phyloP scores from a whole-genome alignment of 2,888 invertebrate species.

The Lobophora halterata region DNA sequence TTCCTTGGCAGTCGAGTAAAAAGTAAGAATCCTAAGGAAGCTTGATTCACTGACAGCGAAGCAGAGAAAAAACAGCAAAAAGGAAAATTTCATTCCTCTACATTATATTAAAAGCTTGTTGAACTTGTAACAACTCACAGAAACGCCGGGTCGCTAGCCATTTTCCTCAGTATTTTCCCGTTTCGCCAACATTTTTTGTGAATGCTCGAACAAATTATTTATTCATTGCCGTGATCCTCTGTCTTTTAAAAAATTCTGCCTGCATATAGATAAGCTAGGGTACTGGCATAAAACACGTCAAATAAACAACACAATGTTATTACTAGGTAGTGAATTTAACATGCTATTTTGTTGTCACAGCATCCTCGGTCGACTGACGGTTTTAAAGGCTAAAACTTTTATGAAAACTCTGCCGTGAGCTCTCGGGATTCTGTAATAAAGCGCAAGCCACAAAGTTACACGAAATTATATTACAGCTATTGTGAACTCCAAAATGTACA shows the following conservation, averaged over 20 bases:
- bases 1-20: no score
- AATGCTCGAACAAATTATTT: conserved; percentile 30
- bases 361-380: conserved; percentile 40
- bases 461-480: conserved; percentile 49
- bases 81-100: conserved; percentile 10
- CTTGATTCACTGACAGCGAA: no score
- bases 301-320: conserved; percentile 49
- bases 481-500: conserved; percentile 36
- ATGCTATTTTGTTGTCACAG: conserved; percentile 51
- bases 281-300: conserved; percentile 44
- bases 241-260: conserved; percentile 28
- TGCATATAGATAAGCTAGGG: conserved; percentile 29
- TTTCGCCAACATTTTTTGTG: conserved; percentile 22
- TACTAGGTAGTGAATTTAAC: conserved; percentile 49
- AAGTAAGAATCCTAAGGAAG: no score
- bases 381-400: conserved; percentile 70
- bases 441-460: conserved; percentile 49
- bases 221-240: conserved; percentile 29
- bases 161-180: conserved; percentile 21
- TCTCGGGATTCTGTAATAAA: conserved; percentile 58
- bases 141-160: conserved; percentile 10
- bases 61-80: neutral
- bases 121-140: conserved; percentile 17
- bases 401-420: conserved; percentile 54
- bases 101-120: conserved; percentile 15